Conservation (phyloP, 2,888 invertebrate genomes). For the Heliconius ismenius region DNA sequence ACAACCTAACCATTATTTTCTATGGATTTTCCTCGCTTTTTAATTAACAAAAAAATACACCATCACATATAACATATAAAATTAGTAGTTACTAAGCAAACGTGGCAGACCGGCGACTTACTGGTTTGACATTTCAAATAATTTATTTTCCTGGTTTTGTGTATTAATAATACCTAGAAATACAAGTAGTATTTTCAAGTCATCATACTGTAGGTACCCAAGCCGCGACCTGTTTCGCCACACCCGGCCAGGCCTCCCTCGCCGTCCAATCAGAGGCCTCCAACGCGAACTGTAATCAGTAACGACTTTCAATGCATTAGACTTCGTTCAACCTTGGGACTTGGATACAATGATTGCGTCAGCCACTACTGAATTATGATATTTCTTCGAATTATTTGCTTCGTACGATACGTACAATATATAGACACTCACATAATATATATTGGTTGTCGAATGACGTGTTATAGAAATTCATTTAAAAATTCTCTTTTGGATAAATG, state of each 20-base stretch:
- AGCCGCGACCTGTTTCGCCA: conserved; percentile 67
- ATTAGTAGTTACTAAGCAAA: neutral
- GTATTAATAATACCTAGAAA: conserved; percentile 44
- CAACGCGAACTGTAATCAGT: conserved; percentile 63
- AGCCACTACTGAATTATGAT: conserved; percentile 44
- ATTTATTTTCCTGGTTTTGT: conserved; percentile 50
- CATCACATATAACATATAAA: neutral
- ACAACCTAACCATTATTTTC: conserved; percentile 1
- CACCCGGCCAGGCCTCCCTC: conserved; percentile 76
- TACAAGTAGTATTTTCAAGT: conserved; percentile 42
- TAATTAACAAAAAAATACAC: neutral
- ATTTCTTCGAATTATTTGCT: conserved; percentile 16
- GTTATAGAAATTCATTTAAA: neutral
- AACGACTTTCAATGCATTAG: conserved; percentile 67
- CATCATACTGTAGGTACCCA: conserved; percentile 23
- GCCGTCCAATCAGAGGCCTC: conserved; percentile 66
- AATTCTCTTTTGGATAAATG: neutral
- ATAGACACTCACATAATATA: neutral
- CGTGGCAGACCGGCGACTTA: neutral
- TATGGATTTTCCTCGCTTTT: neutral
- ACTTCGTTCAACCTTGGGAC: conserved; percentile 72
- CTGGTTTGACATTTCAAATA: conserved; percentile 18
- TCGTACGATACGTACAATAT: too few species aligned
- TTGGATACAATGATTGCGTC: conserved; percentile 68
- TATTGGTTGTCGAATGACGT: neutral